Base-by-base conservation (phyloP, 2,888 invertebrate species). In the Colletes collaris region DNA sequence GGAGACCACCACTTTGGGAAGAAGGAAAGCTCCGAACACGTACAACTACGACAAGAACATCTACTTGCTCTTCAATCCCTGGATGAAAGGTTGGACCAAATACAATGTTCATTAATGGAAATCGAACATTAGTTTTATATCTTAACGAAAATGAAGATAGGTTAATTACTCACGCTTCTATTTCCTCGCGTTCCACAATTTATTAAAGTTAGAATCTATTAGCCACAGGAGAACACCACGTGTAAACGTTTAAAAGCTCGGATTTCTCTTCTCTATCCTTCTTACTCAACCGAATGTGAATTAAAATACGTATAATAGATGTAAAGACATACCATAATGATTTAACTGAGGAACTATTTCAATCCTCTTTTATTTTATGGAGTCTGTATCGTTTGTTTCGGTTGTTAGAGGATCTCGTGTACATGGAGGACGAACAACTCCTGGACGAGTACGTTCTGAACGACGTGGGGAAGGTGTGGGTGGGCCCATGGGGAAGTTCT, bases 401-500 rank as follows among this genome's bases (percentile, higher is more conserved):
- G n/a, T 59, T 63, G 65, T n/a, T 44, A 97, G 97, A 96, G 90
- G 97, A 97, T 91, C 93, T 95, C 79, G 97, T 97, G 10, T 97
- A 94, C 92, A 95, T 97, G 96, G 95, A 96, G 64, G 96, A 97
- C 67, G 94, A 95, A 74, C 93, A 94, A 3, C 93, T 95, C 1
- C 94, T 97, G 1, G 95, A 97, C 73, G 97, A 97, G 89, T 97
- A 97, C 90, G 94, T 97, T 10, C 90, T 96, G 78, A 96, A 95
- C 79, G 97, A 97, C 90, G 95, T 96, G n/a, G 97, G 97, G 60
- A 97, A 97, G 92, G 96, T 98, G 53, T 98, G 97, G 96, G 95
- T 97, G 16, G 97, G 97, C 0, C 95, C 97, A 0, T 95, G 95
- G 87, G 96, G 95, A 75, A 95, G 95, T 55, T 95, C 96, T 19